Evolutionary conservation across 2,797 vertebrate species (phyloP).

Genomic region (Aplochiton taeniatus): DNA sequence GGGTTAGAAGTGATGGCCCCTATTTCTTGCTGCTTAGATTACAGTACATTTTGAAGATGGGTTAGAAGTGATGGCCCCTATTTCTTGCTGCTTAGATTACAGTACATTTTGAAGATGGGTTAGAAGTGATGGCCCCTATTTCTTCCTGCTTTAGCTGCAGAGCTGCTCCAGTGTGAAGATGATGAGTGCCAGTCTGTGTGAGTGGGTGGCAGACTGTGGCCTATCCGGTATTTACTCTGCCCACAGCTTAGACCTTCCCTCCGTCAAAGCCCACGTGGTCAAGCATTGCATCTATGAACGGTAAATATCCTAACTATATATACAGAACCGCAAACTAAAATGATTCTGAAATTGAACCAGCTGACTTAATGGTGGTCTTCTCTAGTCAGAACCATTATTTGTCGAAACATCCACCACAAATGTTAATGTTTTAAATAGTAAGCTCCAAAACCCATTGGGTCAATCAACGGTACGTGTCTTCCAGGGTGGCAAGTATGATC

Average conservation of each 20-base stretch:
- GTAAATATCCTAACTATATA: conserved; percentile 28
- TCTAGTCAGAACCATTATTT: conserved; percentile 23
- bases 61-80: too few species aligned
- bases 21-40: too few species aligned
- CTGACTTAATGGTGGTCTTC: too few species aligned
- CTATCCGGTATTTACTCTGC: conserved; percentile 54
- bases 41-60: too few species aligned
- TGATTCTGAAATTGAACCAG: too few species aligned
- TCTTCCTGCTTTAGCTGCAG: conserved; percentile 37
- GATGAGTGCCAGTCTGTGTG: conserved; percentile 51
- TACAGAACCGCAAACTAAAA: neutral
- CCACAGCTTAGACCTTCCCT: conserved; percentile 44
- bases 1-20: too few species aligned
- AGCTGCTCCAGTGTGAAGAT: conserved; percentile 36
- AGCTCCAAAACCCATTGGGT: too few species aligned
- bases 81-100: too few species aligned
- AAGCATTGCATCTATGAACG: conserved; percentile 63
- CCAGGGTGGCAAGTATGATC: conserved; percentile 68
- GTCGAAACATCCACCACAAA: neutral
- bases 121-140: neutral
- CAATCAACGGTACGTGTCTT: too few species aligned
- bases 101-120: too few species aligned
- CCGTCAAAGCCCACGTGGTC: conserved; percentile 57
- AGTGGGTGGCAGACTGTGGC: conserved; percentile 65
- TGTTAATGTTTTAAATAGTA: too few species aligned